Percentiles rank a stretch among this genome's conserved stretches.
phyloP scores from a whole-genome alignment of 2,113 vertebrate genomes.

The zebrafish (Danio rerio) region GRCz12tu NC_133199.1:40827001-40827500 shows the following conservation, averaged over 20 bases:
- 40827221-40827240: slow-evolving; percentile 10
- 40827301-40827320: background rate
- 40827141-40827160: too few species aligned
- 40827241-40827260: slow-evolving; percentile 33
- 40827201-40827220: background rate
- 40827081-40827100: too few species aligned
- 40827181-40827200: slow-evolving; percentile 5
- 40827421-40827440: background rate
- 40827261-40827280: background rate
- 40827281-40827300: background rate
- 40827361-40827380: too few species aligned
- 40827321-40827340: background rate
- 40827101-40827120: too few species aligned
- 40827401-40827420: background rate
- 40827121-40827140: too few species aligned
- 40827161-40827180: too few species aligned
- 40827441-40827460: slow-evolving; percentile 1
- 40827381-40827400: background rate
- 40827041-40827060: too few species aligned
- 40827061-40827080: too few species aligned
- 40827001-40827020: too few species aligned
- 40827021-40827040: too few species aligned
- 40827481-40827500: background rate
- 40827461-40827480: slow-evolving; percentile 14
- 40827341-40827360: background rate